Evolutionary conservation across 2,797 vertebrate species (phyloP), one percentile per base, ranked within the genome.

Genomic region (Champsocephalus gunnari): DNA sequence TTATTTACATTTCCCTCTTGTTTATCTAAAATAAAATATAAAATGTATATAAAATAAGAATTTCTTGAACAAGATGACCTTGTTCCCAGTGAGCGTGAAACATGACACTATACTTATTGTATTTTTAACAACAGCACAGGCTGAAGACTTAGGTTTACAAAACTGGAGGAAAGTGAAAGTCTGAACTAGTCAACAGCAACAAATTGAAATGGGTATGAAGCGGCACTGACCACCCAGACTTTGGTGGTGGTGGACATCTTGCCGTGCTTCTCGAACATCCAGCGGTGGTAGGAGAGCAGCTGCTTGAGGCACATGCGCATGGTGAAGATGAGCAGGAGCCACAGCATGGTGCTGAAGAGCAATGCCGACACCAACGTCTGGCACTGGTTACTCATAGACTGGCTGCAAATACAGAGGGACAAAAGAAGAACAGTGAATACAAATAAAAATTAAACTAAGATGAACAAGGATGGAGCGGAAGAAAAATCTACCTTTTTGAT

Each of bases 281-380:
- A 98, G 83, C 95, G 94, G 45, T 98, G 97, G 86, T 98, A 98
- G 44, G 96, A 97, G 38, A 98, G 93, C 8, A 98, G 95, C 86
- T 96, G 94, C 89, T 96, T 96, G 66, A 98, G 94, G 66, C 96
- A 97, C 71, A 96, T 89, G 5, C 96, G 95, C 92, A 98, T 97
- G 34, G 96, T 97, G 90, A 97, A 95, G 88, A 98, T 96, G 69
- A 98, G 95, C 24, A 96, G 87, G 28, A 96, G 94, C 97, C 97
- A 98, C 1, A 98, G 91, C 74, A 95, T 93, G 0, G 96, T 97
- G 79, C 97, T 96, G 89, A 98, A 98, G 56, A 97, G 84, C 17
- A 96, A 92, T 0, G 96, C 96, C 0, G 96, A 96, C 61, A 98
- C 81, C 81, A 96, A 83, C 21, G 94, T 91, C 91, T 95, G 95